These are phyloP conservation scores for Leucophenga maculata DNA, from an alignment of 2,888 invertebrate species.

Conservation along the genomic window DNA sequence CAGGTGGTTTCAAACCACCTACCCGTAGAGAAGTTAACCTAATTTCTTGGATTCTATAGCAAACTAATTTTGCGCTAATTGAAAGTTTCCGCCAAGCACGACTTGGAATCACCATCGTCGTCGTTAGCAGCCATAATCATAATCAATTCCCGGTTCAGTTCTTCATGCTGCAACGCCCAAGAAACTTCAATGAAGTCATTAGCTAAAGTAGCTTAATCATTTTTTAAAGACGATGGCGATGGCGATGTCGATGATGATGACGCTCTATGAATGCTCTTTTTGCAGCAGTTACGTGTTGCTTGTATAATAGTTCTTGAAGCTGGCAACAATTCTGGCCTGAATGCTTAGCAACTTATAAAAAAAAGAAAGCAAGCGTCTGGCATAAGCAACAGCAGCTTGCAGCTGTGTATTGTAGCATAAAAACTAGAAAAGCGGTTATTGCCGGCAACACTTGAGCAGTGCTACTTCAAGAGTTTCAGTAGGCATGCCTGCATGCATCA, in stretches of 20 bases:
- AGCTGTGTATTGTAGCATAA: too few relatives aligned
- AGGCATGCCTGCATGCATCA: not conserved
- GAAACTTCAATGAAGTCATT: slow-evolving; percentile 26
- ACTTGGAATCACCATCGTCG: not conserved
- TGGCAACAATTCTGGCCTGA: too few relatives aligned
- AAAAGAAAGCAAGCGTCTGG: too few relatives aligned
- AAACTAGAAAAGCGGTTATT: too few relatives aligned
- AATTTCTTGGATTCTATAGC: not conserved
- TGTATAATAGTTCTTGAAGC: too few relatives aligned
- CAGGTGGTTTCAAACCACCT: too few relatives aligned
- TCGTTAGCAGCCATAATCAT: not conserved
- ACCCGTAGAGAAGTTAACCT: not conserved
- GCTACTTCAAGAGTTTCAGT: not conserved
- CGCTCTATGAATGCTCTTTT: not conserved
- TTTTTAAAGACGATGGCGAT: slow-evolving; percentile 25
- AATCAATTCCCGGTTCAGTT: not conserved
- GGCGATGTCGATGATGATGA: slow-evolving; percentile 23
- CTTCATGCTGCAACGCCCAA: not conserved
- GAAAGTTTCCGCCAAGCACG: not conserved
- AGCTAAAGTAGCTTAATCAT: slow-evolving; percentile 34
- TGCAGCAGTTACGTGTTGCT: too few relatives aligned
- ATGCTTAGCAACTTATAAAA: too few relatives aligned
- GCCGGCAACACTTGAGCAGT: not conserved
- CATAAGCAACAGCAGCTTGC: too few relatives aligned
- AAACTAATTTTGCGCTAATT: not conserved